Conservation (phyloP, 2,797 vertebrate genomes). For the Muscicapa comitata region DNA sequence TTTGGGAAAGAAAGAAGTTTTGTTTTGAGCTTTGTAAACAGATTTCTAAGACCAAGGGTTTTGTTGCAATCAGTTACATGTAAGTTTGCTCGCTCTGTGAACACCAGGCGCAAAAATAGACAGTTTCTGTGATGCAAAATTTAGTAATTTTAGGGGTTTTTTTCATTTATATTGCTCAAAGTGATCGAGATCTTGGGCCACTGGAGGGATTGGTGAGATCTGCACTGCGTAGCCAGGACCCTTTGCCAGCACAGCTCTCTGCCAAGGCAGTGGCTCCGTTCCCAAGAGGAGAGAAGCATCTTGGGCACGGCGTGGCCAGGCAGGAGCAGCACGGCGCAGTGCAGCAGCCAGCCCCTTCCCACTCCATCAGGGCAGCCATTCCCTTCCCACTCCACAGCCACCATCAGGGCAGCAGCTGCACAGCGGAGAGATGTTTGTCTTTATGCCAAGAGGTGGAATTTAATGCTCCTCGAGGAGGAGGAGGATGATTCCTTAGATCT, state of each 20-base stretch:
- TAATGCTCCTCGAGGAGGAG: neutral
- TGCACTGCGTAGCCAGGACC: accelerated
- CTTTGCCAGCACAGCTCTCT: neutral
- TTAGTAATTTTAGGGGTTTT: neutral
- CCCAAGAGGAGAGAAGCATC: neutral
- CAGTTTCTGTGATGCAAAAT: neutral
- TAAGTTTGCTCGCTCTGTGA: neutral
- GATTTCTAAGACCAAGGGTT: neutral
- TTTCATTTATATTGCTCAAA: neutral
- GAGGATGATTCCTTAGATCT: neutral
- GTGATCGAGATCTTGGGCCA: accelerated
- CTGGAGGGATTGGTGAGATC: neutral
- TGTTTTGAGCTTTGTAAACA: neutral
- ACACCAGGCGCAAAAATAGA: neutral
- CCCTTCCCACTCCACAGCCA: neutral
- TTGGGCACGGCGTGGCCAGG: neutral
- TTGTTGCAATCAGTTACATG: accelerated
- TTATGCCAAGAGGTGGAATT: neutral
- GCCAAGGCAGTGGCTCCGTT: neutral
- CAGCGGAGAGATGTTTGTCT: neutral
- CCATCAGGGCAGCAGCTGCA: neutral
- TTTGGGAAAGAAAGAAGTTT: neutral
- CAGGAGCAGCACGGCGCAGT: neutral
- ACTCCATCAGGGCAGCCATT: neutral
- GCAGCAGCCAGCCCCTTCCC: neutral